Percentiles rank a stretch among this genome's conserved stretches.
These are phyloP conservation scores for Eupithecia inturbata DNA, from an alignment of 2,888 invertebrate species.

Conservation along the genomic window DNA sequence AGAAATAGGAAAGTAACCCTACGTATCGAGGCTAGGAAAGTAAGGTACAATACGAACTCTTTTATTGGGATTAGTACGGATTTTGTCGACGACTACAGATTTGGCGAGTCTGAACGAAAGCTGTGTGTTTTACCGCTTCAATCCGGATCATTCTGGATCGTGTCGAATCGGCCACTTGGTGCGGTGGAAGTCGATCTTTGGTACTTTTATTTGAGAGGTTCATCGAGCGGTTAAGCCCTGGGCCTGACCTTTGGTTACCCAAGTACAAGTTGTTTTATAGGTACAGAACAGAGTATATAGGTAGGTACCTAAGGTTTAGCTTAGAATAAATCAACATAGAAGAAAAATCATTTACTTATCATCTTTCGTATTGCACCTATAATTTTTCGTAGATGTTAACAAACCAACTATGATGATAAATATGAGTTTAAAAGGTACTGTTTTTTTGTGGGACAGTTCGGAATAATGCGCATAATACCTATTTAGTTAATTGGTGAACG, in stretches of 20 bases:
- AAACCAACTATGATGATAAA: too few relatives aligned
- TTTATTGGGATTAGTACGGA: constrained; percentile 9
- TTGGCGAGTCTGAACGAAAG: constrained; percentile 8
- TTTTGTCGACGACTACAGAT: constrained; percentile 10
- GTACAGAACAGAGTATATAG: background rate
- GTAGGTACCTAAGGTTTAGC: too few relatives aligned
- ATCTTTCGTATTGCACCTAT: too few relatives aligned
- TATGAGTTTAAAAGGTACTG: too few relatives aligned
- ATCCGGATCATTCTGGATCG: constrained; percentile 6
- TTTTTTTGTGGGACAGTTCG: background rate
- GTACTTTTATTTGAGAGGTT: background rate
- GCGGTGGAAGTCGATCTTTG: background rate
- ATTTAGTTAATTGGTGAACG: background rate
- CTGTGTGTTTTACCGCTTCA: background rate
- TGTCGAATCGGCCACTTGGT: background rate
- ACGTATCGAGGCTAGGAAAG: background rate
- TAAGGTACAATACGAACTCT: background rate
- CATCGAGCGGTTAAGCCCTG: background rate
- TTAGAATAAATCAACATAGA: too few relatives aligned
- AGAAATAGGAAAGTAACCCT: background rate
- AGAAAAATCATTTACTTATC: too few relatives aligned
- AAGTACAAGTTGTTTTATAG: too few relatives aligned
- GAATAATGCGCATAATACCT: background rate
- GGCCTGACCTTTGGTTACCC: background rate
- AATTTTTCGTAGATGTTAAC: too few relatives aligned